Conservation (phyloP, 2,113 vertebrate species). For the Toxotes chatareus region DNA sequence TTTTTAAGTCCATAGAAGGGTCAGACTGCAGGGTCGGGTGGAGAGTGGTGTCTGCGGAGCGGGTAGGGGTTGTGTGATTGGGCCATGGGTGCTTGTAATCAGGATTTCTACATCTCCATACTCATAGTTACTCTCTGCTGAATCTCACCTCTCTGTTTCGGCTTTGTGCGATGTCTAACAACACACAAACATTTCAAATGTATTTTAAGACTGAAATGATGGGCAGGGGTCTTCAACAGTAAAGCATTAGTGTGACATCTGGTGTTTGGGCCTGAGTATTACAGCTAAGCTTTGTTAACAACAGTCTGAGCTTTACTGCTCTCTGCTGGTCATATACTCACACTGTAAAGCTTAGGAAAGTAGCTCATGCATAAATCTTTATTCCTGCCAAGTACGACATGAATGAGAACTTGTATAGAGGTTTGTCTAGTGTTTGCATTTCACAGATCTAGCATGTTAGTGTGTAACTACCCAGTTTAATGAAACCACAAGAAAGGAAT, state of each 20-base stretch:
- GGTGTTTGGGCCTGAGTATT: background rate
- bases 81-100: background rate
- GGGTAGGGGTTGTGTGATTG: background rate
- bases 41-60: background rate
- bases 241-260: slow-evolving; percentile 45
- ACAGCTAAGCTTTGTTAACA: background rate
- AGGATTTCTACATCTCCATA: background rate
- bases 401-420: background rate
- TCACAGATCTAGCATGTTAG: background rate
- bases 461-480: background rate
- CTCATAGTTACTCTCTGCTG: background rate
- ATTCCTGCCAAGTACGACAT: background rate
- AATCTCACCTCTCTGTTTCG: background rate
- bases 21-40: slow-evolving; percentile 1
- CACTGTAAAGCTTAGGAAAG: background rate
- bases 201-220: background rate
- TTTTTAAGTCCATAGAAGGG: background rate
- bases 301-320: slow-evolving; percentile 35
- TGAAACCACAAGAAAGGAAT: background rate
- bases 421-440: background rate
- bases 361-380: background rate
- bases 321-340: slow-evolving; percentile 36
- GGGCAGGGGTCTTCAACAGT: background rate
- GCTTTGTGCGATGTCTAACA: background rate
- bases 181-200: background rate